Base-by-base conservation (phyloP, 1,140 invertebrate species). In the Cecropterus lyciades region DNA sequence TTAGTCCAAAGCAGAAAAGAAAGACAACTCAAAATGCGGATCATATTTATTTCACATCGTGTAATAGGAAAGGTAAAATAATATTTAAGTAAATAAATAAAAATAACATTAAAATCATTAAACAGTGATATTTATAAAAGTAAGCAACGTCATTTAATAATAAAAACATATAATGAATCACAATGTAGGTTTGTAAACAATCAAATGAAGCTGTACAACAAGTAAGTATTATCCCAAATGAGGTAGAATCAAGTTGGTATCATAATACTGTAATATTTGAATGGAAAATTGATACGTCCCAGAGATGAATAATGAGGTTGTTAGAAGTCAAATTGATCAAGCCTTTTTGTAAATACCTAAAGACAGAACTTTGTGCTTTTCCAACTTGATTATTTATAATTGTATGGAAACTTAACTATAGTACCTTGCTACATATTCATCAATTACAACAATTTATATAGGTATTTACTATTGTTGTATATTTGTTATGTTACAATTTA, bases 231-330 rank as follows among this genome's bases (percentile, higher is more conserved):
- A 4, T 27, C 20, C 67, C 59, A 17, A 69, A 65, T 65, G 67
- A 73, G 67, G 67, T 65, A 73, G 37, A 45, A 66, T 6, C 63
- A 15, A 70, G 9, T 8, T 33, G 42, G 16, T 59, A 64, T 4
- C 42, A 15, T 48, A 67, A 65, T 55, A 72, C 51, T 72, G 49
- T 65, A 46, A 17, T 14, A 52, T 8, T 10, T 33, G 9, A 33
- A 10, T 33, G 30, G 30, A 33, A 33, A 9, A 33, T 33, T 9
- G 6, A 7, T 7, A 33, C 1, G 30, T 33, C 9, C 30, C 9
- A 9, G 30, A 33, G 30, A 33, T 8, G 9, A 33, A 6, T 33
- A 33, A 33, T 9, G 6, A 8, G 6, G 30, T 33, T 8, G 20
- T 3, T 24, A 5, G 5, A 24, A 24, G 20, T 24, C 20, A 24